phyloP scores from a whole-genome alignment of 2,113 vertebrate species.

The Vireo altiloquus region DNA sequence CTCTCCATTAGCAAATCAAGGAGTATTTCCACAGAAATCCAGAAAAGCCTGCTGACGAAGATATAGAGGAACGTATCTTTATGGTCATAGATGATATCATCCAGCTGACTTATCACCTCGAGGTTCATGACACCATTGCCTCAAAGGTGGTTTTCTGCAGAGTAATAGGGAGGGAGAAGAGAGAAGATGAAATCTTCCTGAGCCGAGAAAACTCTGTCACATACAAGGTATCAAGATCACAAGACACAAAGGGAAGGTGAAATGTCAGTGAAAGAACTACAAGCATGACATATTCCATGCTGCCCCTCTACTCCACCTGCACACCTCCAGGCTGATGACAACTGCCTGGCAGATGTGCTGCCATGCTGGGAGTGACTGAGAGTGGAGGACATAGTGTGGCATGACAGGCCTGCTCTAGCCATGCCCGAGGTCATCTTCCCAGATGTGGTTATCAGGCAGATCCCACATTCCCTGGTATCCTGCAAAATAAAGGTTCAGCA shows the following conservation, averaged over 20 bases:
- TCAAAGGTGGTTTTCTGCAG: slow-evolving; percentile 78
- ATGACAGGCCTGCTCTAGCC: neutral
- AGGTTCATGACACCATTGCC: slow-evolving; percentile 71
- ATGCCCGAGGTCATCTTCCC: neutral
- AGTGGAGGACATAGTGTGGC: rapidly evolving
- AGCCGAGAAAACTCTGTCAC: slow-evolving; percentile 70
- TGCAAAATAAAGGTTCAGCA: neutral
- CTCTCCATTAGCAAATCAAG: slow-evolving; percentile 76
- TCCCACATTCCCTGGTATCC: neutral
- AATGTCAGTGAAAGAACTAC: neutral
- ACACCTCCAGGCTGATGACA: neutral
- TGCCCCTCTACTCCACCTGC: neutral
- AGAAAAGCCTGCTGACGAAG: slow-evolving; percentile 75
- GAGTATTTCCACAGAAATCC: slow-evolving; percentile 84
- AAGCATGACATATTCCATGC: neutral
- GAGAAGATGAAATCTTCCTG: slow-evolving; percentile 61
- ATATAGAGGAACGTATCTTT: slow-evolving; percentile 82
- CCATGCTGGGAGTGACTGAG: neutral
- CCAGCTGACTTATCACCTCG: slow-evolving; percentile 81
- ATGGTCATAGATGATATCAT: slow-evolving; percentile 69
- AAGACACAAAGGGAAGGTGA: neutral
- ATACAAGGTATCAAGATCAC: slow-evolving; percentile 73
- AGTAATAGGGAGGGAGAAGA: slow-evolving; percentile 47
- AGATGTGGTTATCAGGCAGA: neutral
- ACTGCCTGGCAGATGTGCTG: neutral